A percentile compares a stretch with the other conserved stretches of the same genome.
Conservation (phyloP, 2,797 vertebrate species). For the Bovichtus diacanthus region DNA sequence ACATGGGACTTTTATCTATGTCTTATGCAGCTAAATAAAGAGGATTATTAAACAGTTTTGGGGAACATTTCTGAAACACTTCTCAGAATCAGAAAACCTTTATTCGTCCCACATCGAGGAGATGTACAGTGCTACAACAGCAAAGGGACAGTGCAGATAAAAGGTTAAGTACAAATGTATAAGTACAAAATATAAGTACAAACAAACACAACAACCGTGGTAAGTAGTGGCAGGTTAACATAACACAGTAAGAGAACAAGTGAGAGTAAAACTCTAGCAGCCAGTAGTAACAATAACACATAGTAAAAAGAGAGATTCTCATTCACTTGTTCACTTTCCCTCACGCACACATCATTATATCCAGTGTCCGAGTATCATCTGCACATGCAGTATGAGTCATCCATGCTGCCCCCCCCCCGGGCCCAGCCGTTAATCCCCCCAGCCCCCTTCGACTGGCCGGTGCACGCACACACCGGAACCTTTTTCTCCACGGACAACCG, state of each 20-base stretch:
- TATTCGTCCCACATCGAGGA: too few relatives aligned
- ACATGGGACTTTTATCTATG: neutral
- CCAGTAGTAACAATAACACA: too few relatives aligned
- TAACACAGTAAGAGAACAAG: too few relatives aligned
- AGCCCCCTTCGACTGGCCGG: constrained; percentile 23
- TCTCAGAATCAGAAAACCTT: too few relatives aligned
- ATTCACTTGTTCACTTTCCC: constrained; percentile 13
- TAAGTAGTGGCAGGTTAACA: too few relatives aligned
- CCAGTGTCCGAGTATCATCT: constrained; percentile 58
- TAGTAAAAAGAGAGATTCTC: too few relatives aligned
- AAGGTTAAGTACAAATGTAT: too few relatives aligned
- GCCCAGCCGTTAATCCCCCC: constrained; percentile 67
- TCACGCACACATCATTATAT: constrained; percentile 30
- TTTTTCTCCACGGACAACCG: constrained; percentile 5
- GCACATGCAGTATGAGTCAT: constrained; percentile 80
- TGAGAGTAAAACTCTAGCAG: too few relatives aligned
- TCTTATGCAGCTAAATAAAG: neutral
- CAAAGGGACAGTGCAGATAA: too few relatives aligned
- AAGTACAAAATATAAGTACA: too few relatives aligned
- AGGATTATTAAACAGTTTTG: neutral
- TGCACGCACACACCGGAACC: constrained; percentile 34
- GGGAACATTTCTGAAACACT: neutral
- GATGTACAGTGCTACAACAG: too few relatives aligned
- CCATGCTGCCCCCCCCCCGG: constrained; percentile 60
- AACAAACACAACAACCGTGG: too few relatives aligned